These are phyloP conservation scores for Stenurella melanura DNA, from an alignment of 2,888 invertebrate genomes.

Conservation along the genomic window DNA sequence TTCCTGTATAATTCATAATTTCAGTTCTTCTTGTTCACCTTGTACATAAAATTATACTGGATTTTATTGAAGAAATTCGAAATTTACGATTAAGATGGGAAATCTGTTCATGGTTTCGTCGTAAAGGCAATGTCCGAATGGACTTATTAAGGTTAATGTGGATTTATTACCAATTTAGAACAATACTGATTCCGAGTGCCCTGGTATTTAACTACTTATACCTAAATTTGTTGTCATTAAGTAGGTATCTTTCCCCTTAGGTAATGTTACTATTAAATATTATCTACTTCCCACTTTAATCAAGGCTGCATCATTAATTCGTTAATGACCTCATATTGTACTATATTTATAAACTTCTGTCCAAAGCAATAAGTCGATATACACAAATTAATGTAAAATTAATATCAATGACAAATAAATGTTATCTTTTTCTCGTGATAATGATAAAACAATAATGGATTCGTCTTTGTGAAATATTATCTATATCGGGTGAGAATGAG, in stretches of 20 bases:
- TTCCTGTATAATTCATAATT: no score
- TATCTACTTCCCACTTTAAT: slow-evolving; percentile 2
- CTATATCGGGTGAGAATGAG: no score
- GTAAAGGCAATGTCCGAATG: neutral
- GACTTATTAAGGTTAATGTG: neutral
- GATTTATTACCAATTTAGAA: neutral
- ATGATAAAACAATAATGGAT: neutral
- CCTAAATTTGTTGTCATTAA: neutral
- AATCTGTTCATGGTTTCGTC: neutral
- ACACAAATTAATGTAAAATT: neutral
- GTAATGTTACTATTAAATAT: neutral
- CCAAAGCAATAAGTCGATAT: no score
- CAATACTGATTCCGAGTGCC: neutral
- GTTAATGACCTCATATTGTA: neutral
- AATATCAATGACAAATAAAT: neutral
- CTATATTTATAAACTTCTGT: neutral
- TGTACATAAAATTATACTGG: no score
- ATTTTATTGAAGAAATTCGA: neutral
- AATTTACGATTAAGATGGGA: neutral
- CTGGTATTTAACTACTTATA: neutral
- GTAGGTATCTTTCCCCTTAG: neutral
- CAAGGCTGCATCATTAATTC: neutral
- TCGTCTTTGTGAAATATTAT: neutral
- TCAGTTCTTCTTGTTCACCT: no score
- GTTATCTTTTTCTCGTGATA: neutral